Evolutionary conservation across 1,140 invertebrate genomes (phyloP).

Genomic region (Drosophila biarmipes): DNA sequence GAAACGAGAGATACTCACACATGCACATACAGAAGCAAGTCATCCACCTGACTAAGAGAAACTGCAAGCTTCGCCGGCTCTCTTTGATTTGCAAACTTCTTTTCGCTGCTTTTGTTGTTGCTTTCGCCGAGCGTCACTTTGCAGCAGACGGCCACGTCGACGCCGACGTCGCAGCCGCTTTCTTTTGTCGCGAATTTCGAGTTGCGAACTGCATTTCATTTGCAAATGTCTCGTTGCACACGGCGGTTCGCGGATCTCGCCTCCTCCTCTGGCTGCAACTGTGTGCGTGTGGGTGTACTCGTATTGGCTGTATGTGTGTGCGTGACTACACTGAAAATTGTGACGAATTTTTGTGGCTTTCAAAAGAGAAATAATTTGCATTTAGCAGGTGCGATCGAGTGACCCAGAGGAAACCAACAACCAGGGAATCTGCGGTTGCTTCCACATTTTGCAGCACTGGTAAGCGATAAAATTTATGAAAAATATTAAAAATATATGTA

Average conservation of each 20-base stretch:
- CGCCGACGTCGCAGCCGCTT: conserved; percentile 34
- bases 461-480: conserved; percentile 61
- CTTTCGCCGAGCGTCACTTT: conserved; percentile 22
- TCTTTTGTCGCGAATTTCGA: conserved; percentile 61
- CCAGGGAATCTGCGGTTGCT: not conserved
- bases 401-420: not conserved
- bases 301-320: conserved; percentile 10
- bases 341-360: conserved; percentile 8
- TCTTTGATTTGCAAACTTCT: conserved; percentile 28
- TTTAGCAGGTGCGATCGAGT: conserved; percentile 59
- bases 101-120: conserved; percentile 18
- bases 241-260: conserved; percentile 50
- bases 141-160: conserved; percentile 8
- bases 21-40: not conserved
- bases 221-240: conserved; percentile 72
- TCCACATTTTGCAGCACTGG: conserved; percentile 53
- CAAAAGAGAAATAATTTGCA: conserved; percentile 17
- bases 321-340: conserved; percentile 13
- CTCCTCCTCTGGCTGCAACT: conserved; percentile 5
- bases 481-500: conserved; percentile 41
- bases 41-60: conserved; percentile 43
- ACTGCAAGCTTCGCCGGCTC: conserved; percentile 13
- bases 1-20: not conserved
- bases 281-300: conserved; percentile 10
- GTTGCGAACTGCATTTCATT: conserved; percentile 65